phyloP scores from a whole-genome alignment of 2,113 vertebrate species.

The Sylvicapra grimmia region DNA sequence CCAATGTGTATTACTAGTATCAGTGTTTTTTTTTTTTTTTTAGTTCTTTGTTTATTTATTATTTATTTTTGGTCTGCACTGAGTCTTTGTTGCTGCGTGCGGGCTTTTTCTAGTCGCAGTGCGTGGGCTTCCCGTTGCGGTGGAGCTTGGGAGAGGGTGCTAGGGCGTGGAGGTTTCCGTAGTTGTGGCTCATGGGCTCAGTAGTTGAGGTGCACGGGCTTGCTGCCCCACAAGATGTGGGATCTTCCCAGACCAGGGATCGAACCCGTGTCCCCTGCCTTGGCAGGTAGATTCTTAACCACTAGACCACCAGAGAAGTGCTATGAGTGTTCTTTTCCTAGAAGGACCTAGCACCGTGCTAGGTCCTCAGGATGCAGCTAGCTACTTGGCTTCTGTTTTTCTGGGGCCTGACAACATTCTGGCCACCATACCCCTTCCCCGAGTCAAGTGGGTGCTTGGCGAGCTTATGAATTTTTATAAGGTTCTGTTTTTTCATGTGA shows the following conservation, averaged over 20 bases:
- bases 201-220: too few relatives aligned
- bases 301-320: neutral
- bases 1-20: neutral
- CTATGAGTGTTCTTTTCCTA: neutral
- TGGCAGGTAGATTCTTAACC: neutral
- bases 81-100: too few relatives aligned
- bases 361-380: neutral
- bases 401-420: neutral
- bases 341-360: neutral
- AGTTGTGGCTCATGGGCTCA: too few relatives aligned
- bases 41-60: neutral
- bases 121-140: too few relatives aligned
- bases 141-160: too few relatives aligned
- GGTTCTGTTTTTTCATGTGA: constrained; percentile 68
- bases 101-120: too few relatives aligned
- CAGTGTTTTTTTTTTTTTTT: neutral
- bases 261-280: neutral
- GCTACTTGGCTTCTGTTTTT: neutral
- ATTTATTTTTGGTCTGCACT: too few relatives aligned
- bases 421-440: neutral
- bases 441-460: neutral
- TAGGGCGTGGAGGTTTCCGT: too few relatives aligned
- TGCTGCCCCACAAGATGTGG: neutral
- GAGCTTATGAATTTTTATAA: constrained; percentile 60
- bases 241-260: neutral